Conservation (phyloP, 2,113 vertebrate genomes). For the Hylia prasina region DNA sequence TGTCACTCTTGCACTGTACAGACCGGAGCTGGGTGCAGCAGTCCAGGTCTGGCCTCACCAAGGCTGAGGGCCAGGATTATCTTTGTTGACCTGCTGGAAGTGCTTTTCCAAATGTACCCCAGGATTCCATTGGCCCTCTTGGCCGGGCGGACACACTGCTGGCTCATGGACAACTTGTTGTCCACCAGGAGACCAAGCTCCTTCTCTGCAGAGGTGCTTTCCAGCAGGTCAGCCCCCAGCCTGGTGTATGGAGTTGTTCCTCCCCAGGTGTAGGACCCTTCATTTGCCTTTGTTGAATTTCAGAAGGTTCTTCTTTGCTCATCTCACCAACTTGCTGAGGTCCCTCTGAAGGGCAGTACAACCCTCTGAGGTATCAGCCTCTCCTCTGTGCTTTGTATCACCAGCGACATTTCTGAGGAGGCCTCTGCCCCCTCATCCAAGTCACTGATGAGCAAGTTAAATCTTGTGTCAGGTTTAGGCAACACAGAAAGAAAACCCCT, state of each 20-base stretch:
- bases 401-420: neutral
- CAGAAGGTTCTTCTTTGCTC: neutral
- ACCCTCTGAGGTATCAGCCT: neutral
- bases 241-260: neutral
- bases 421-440: neutral
- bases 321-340: neutral
- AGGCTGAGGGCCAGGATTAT: neutral
- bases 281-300: neutral
- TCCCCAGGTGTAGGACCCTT: neutral
- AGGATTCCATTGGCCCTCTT: fast-evolving
- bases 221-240: no score
- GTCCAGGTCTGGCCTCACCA: neutral
- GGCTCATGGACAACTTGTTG: neutral
- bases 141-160: neutral
- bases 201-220: neutral
- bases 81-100: neutral
- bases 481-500: neutral
- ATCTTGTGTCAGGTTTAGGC: neutral
- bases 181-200: neutral
- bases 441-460: neutral
- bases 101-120: neutral
- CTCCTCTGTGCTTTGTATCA: neutral
- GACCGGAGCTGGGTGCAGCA: neutral
- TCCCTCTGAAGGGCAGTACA: neutral
- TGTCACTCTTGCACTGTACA: neutral